Conservation (phyloP, 2,797 vertebrate genomes). For the Falco columbarius region DNA sequence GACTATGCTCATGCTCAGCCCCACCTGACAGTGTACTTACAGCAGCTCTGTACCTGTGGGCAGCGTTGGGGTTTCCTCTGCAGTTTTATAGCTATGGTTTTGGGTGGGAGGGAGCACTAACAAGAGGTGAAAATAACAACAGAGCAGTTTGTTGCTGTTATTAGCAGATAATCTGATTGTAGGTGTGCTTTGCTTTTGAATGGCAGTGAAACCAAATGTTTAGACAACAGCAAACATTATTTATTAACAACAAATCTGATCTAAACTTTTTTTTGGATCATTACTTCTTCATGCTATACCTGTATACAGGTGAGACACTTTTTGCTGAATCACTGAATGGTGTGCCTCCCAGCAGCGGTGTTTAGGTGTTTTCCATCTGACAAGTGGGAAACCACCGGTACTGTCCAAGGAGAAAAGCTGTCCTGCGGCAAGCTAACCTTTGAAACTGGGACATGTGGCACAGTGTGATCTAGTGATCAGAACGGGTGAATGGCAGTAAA, state of each 20-base stretch:
- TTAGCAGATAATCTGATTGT: background rate
- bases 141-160: background rate
- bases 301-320: background rate
- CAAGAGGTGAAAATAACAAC: background rate
- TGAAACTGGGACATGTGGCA: background rate
- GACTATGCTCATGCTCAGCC: background rate
- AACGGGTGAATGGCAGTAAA: background rate
- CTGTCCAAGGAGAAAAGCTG: background rate
- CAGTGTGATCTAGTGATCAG: background rate
- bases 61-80: background rate
- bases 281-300: background rate
- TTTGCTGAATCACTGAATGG: constrained; percentile 12
- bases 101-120: background rate
- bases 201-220: background rate
- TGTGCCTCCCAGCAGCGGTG: background rate
- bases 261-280: background rate
- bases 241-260: background rate
- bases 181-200: background rate
- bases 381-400: background rate
- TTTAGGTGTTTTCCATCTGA: constrained; percentile 36
- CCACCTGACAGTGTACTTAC: background rate
- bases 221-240: background rate
- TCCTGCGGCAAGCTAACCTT: background rate
- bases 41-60: background rate
- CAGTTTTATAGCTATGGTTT: background rate